Conservation (phyloP, 2,113 vertebrate species). For the Entelurus aequoreus region DNA sequence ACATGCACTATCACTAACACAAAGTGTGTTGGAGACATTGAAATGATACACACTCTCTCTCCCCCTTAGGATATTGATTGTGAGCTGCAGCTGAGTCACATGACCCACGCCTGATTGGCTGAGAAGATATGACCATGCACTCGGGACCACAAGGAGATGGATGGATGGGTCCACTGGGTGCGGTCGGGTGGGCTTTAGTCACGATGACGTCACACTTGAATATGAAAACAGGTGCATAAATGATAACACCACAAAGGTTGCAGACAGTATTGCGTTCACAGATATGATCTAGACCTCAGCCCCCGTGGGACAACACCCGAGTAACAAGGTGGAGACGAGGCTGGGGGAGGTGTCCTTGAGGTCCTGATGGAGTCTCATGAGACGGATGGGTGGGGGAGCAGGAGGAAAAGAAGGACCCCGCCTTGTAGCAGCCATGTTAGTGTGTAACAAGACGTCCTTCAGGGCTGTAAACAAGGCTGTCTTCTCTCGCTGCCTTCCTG, state of each 20-base stretch:
- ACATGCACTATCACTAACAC: background rate
- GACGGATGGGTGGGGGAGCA: conserved; percentile 4
- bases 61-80: conserved; percentile 20
- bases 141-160: too few species aligned
- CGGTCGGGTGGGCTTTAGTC: background rate
- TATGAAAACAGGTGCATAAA: conserved; percentile 3
- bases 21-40: conserved; percentile 2
- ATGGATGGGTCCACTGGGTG: background rate
- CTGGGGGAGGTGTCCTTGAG: background rate
- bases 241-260: background rate
- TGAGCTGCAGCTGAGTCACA: conserved; percentile 33
- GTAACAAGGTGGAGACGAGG: conserved; percentile 9
- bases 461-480: conserved; percentile 8
- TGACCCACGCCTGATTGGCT: conserved; percentile 5
- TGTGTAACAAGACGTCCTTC: conserved; percentile 9
- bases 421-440: conserved; percentile 16
- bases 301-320: conserved; percentile 46
- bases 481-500: background rate
- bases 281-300: conserved; percentile 22
- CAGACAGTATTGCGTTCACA: conserved; percentile 16
- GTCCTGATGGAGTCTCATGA: conserved; percentile 37
- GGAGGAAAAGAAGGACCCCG: conserved; percentile 30
- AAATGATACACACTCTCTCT: background rate
- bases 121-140: background rate
- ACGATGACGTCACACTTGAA: background rate